A percentile compares a stretch with the other conserved stretches of the same genome.
phyloP scores from a whole-genome alignment of 1,140 invertebrate species.

The Formica selysi region DNA sequence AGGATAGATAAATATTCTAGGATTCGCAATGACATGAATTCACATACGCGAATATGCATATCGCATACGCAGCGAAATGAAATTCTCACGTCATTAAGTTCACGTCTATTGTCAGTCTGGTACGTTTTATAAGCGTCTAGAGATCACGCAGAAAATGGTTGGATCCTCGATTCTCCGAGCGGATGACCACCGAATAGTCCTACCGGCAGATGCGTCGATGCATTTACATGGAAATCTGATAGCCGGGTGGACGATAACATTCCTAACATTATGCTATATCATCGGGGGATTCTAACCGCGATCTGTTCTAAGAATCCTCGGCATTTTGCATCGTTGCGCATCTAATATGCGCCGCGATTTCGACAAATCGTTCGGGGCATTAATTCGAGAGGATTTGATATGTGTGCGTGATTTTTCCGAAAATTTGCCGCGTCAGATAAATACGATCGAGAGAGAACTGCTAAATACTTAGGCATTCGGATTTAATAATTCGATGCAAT shows the following conservation, averaged over 20 bases:
- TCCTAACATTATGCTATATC: slow-evolving; percentile 65
- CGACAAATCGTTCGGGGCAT: neutral
- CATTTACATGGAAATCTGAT: slow-evolving; percentile 74
- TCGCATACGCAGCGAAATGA: slow-evolving; percentile 46
- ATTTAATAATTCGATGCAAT: too few species aligned
- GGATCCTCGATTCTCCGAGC: slow-evolving; percentile 35
- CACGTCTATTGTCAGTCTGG: slow-evolving; percentile 55
- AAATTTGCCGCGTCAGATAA: neutral
- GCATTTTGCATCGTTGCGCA: slow-evolving; percentile 36
- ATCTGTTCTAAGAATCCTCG: slow-evolving; percentile 53
- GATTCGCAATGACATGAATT: neutral
- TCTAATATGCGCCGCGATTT: slow-evolving; percentile 13
- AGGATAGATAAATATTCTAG: too few species aligned
- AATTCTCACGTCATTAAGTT: slow-evolving; percentile 66
- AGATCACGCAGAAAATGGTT: slow-evolving; percentile 59
- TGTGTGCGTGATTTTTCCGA: neutral
- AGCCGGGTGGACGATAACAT: slow-evolving; percentile 60
- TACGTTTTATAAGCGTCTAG: slow-evolving; percentile 63
- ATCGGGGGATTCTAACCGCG: slow-evolving; percentile 8
- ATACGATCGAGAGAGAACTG: neutral
- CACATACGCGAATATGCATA: neutral
- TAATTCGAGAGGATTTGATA: neutral
- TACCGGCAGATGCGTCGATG: slow-evolving; percentile 41
- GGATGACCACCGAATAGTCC: slow-evolving; percentile 68
- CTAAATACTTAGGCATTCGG: neutral